These are phyloP conservation scores for Brachyistius frenatus DNA, from an alignment of 2,113 vertebrate species.

Conservation along the genomic window DNA sequence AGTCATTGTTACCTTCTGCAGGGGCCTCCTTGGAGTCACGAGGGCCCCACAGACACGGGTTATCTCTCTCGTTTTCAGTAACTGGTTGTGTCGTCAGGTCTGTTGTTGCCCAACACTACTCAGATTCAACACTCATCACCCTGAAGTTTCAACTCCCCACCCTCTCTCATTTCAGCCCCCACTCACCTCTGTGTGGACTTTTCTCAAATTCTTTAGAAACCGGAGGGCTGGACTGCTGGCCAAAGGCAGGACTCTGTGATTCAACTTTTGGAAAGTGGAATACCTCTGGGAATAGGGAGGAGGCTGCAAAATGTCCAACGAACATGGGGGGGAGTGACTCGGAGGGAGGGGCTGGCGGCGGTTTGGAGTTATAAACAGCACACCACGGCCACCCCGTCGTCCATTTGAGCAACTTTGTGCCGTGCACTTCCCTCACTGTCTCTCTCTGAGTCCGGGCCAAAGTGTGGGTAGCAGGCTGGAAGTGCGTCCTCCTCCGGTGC, in stretches of 20 bases:
- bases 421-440: background rate
- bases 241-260: background rate
- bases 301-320: conserved; percentile 58
- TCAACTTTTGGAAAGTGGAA: conserved; percentile 53
- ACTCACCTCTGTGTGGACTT: background rate
- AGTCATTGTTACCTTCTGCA: too few relatives aligned
- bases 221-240: conserved; percentile 26
- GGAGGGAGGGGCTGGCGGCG: conserved; percentile 34
- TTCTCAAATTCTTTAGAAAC: background rate
- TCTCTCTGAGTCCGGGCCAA: conserved; percentile 7
- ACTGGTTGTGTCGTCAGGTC: background rate
- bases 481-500: conserved; percentile 32
- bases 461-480: conserved; percentile 1
- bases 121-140: background rate
- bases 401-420: conserved; percentile 23
- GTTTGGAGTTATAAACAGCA: conserved; percentile 50
- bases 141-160: background rate
- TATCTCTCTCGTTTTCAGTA: background rate
- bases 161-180: background rate
- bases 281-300: conserved; percentile 56
- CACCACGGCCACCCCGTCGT: background rate
- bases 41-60: background rate
- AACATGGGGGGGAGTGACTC: conserved; percentile 62
- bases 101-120: background rate
- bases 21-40: background rate